These are phyloP conservation scores for Pomatorhinus ruficollis DNA, from an alignment of 2,113 vertebrate species.

Conservation along the genomic window DNA sequence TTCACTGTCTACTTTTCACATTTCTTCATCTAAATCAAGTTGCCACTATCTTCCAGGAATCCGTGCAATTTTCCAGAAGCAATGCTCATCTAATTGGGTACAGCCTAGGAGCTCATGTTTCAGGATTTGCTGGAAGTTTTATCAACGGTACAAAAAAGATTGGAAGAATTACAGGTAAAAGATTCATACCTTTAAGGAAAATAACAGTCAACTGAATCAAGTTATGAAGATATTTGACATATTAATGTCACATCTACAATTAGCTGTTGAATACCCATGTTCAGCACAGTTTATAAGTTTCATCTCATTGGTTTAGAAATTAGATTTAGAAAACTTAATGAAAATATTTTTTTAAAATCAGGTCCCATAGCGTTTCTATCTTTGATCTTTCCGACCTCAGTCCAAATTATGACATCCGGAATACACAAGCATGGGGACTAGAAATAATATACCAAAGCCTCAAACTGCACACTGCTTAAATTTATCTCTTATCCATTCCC, in stretches of 20 bases:
- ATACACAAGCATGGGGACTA: neutral
- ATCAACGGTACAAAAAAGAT: constrained; percentile 80
- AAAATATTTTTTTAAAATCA: neutral
- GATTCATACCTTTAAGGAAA: neutral
- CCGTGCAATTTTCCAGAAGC: constrained; percentile 75
- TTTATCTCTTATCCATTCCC: neutral
- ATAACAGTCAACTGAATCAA: neutral
- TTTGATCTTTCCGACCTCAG: neutral
- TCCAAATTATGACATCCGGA: neutral
- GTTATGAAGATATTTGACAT: neutral
- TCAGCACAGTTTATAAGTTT: neutral
- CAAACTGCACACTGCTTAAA: neutral
- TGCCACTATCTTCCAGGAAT: constrained; percentile 76
- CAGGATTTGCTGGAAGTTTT: constrained; percentile 92
- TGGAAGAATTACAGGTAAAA: constrained; percentile 93
- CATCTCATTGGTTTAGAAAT: neutral
- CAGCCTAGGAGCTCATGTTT: constrained; percentile 94
- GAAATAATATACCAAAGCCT: neutral
- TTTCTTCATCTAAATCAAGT: neutral
- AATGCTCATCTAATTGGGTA: constrained; percentile 92
- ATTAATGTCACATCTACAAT: neutral
- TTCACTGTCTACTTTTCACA: neutral
- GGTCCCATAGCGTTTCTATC: neutral
- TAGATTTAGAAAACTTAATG: neutral
- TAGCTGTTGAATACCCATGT: neutral